Percentiles rank a stretch among this genome's conserved stretches.
These are phyloP conservation scores for Menidia menidia DNA, from an alignment of 2,797 vertebrate genomes.

Conservation along the genomic window DNA sequence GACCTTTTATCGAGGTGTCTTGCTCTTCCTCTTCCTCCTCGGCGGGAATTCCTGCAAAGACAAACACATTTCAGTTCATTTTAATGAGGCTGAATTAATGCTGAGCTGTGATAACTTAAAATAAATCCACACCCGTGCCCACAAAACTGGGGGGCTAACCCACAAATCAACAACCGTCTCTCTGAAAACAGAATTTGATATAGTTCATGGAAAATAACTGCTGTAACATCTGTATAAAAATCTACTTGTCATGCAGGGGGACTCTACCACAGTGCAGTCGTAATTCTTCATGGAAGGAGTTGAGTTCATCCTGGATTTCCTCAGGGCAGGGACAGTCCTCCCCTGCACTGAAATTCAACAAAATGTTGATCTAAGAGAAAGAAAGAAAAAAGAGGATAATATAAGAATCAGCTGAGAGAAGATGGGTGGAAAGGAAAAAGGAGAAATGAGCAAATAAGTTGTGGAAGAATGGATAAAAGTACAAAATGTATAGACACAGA, in stretches of 20 bases:
- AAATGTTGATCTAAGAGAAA: constrained; percentile 92
- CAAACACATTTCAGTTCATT: constrained; percentile 24
- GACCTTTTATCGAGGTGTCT: constrained; percentile 92
- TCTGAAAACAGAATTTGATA: not conserved
- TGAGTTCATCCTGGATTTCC: constrained; percentile 93
- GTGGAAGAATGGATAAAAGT: constrained; percentile 8
- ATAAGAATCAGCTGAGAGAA: not conserved
- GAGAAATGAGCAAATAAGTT: not conserved
- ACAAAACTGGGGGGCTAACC: not conserved
- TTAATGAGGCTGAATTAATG: not conserved
- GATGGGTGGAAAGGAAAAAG: not conserved
- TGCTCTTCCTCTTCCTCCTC: constrained; percentile 92
- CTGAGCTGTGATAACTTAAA: not conserved
- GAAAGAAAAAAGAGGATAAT: not conserved
- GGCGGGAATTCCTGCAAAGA: constrained; percentile 89
- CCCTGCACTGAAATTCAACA: constrained; percentile 94
- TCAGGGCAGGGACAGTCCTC: constrained; percentile 97
- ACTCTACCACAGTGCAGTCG: constrained; percentile 92
- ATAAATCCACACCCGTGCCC: not conserved
- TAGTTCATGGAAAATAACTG: not conserved
- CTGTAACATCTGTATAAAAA: not conserved
- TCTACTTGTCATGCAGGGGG: constrained; percentile 2
- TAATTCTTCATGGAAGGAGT: constrained; percentile 93
- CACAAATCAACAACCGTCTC: not conserved
- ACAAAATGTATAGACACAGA: not conserved